Base-by-base conservation (phyloP, 2,113 vertebrate species). In the Fregetta grallaria region DNA sequence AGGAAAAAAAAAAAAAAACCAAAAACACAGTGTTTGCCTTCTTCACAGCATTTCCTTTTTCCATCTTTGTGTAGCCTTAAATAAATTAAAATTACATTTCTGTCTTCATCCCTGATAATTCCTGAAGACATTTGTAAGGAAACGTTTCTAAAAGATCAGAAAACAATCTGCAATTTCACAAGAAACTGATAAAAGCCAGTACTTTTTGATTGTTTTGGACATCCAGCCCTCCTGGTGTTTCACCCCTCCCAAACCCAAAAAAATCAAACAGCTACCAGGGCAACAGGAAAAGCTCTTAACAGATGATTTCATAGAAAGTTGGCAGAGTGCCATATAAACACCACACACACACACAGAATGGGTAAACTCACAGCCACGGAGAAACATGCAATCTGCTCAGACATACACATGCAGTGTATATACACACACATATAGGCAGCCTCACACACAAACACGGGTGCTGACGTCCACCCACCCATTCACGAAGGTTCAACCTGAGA, bases 401-500 rank as follows among this genome's bases (percentile, higher is more conserved):
- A 10, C 3, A 2, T 19, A 11, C 14, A 6, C 3, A 12, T 1
- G 6, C 17, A 1, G 44, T 3, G 23, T 34, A 2, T 6, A 5
- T 6, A 19, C 6, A 27, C 8, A 13, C 0, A 2, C 11, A 42
- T 12, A 19, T 0, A 15, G 71, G 68, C 47, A 68, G 29, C 23
- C 27, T 34, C 36, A 8, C 3, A 2, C 19, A 8, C 42, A 13
- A 21, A 13, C 21, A 16, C 14, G 5, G 21, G 12, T 7, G 29
- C 34, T 34, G 14, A 47, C 1, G 1, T 15, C 25, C 32, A 27
- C 30, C 27, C 38, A 21, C 29, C 26, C 25, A 2, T 10, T 32
- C 38, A 6, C 0, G 0, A 7, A 42, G 44, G n/a, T 72, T 29
- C 53, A n/a, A 30, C 29, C 26, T 15, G 78, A 80, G 62, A 34